Base-by-base conservation (phyloP, 2,888 invertebrate genomes). In the Cataglyphis rosenhaueri region DNA sequence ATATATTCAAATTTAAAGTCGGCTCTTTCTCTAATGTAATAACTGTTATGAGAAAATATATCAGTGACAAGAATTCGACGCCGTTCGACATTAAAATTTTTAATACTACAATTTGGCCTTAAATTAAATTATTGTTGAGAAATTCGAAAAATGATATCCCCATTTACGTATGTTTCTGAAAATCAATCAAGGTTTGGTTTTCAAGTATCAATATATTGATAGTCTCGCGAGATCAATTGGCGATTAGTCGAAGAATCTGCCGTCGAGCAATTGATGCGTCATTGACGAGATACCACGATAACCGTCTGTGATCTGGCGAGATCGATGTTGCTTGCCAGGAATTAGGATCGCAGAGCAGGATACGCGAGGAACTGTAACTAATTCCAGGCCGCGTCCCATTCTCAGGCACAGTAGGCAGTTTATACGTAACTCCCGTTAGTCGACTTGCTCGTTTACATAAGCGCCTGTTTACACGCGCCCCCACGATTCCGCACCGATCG, bases 371-470 rank as follows among this genome's bases (percentile, higher is more conserved):
- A 76, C 82, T 84, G 82, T 87, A 89, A 87, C 90, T 89, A 88
- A 90, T 90, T 88, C 88, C 85, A 86, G 88, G 82, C 87, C 87
- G 84, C 86, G 84, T 88, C 84, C 86, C 87, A 86, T 86, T 90
- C 89, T 84, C 84, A 86, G 84, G 85, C 48, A 52, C 48, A 52
- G 48, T 81, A 82, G 82, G 70, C 82, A 68, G 68, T 52, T 32
- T 62, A 78, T 73, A 61, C 82, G 55, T 76, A n/a, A n/a, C 48
- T 52, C n/a, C 75, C 32, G 48, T 15, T 48, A 55, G 73, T 41
- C 41, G 62, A 73, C 38, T 66, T 55, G 57, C 52, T 12, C 75
- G 84, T 84, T 70, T 76, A 79, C 38, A 61, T 82, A 86, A 68
- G 66, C 82, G 76, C 3, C 68, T 68, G 70, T 76, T 76, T 76